Evolutionary conservation across 2,888 invertebrate genomes (phyloP), one percentile per base, ranked within the genome.

Genomic region (Drosophila infuscata): DNA sequence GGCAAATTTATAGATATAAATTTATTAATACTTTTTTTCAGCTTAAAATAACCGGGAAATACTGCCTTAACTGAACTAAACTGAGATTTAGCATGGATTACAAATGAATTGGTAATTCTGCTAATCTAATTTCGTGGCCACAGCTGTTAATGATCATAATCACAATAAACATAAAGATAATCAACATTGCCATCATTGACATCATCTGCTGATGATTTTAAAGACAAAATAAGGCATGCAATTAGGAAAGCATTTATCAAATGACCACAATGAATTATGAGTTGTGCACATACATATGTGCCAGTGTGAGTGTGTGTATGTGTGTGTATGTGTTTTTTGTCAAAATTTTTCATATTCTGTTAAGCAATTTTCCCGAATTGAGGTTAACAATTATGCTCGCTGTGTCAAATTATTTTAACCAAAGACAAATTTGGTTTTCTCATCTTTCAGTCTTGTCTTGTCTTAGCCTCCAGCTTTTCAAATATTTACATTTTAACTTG

Each of bases 221-320:
- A 41, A 48, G 32, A 32, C 48, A 65, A 52, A 60, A 58, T 46
- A 65, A 65, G 79, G 63, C 65, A 29, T 57, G 79, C 88, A 89
- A 87, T 83, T 89, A 83, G 76, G 83, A 87, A 79, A 74, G 68
- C 79, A 84, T 89, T 87, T 84, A 75, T 81, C 82, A 85, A 81
- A 72, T 74, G 72, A n/a, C 64, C 72, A 68, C 69, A 64, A 64
- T 70, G 43, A 69, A 46, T 52, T 70, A 52, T 52, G 32, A 56
- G 49, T 38, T 66, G 46, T 5, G 33, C 15, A 41, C 20, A 17
- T n/a, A 8, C 30, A 29, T 29, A 35, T 33, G 15, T 46, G n/a
- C 57, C 32, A 20, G 48, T 17, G 2, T 38, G 12, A 17, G 30
- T n/a, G 25, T 32, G 25, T 57, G 25, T 59, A 7, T 20, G 2